Evolutionary conservation across 2,888 invertebrate species (phyloP).

Genomic region (Linhomoeus sp.): DNA sequence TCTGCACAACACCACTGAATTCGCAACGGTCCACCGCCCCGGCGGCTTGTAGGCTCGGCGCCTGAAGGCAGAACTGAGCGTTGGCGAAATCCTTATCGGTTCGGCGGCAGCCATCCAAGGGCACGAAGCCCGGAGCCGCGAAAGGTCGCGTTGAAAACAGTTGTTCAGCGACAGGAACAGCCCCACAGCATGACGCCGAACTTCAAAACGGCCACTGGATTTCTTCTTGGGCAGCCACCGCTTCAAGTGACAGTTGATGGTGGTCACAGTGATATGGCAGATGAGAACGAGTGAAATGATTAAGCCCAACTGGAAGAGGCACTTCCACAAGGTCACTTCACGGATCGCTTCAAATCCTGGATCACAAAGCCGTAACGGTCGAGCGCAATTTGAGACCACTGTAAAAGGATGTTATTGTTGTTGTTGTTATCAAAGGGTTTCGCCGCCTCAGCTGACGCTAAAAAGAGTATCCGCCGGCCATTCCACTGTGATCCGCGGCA

Average conservation of each 20-base stretch:
- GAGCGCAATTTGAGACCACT: no score
- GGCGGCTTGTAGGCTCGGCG: constrained; percentile 83
- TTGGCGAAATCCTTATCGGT: constrained; percentile 43
- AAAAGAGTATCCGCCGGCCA: no score
- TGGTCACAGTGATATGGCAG: constrained; percentile 52
- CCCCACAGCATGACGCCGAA: constrained; percentile 49
- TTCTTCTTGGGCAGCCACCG: constrained; percentile 55
- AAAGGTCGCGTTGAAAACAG: constrained; percentile 66
- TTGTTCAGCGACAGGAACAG: constrained; percentile 62
- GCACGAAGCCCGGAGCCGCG: constrained; percentile 81
- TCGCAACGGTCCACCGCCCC: no score
- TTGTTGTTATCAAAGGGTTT: no score
- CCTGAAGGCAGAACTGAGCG: constrained; percentile 62
- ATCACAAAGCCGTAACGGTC: no score
- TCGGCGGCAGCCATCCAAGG: constrained; percentile 54
- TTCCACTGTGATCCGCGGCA: no score
- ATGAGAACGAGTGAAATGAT: constrained; percentile 51
- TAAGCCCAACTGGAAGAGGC: constrained; percentile 77
- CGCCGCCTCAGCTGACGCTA: no score
- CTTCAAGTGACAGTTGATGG: constrained; percentile 58
- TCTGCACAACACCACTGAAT: no score
- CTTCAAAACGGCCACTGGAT: no score
- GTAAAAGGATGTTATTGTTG: no score
- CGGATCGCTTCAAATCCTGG: no score
- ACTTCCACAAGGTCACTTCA: no score